Evolutionary conservation across 1,140 invertebrate species (phyloP).

Genomic region (Cotesia glomerata): DNA sequence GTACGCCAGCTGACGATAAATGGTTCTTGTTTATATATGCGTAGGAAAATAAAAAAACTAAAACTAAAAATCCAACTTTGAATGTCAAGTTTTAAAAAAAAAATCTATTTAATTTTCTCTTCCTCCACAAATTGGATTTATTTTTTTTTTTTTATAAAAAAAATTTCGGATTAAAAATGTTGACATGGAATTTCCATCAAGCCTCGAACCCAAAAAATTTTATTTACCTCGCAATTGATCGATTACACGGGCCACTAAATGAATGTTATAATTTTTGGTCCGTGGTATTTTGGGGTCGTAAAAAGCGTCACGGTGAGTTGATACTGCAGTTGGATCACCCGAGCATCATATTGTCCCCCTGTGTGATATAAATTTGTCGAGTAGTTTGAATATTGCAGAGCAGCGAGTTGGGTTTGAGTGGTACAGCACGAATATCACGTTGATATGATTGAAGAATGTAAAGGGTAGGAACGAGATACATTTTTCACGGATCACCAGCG

Average conservation of each 20-base stretch:
- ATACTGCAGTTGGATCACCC: neutral
- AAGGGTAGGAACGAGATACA: neutral
- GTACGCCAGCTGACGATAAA: conserved; percentile 16
- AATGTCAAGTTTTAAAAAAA: neutral
- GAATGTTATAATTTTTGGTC: neutral
- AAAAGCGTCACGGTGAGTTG: neutral
- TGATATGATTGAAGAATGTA: neutral
- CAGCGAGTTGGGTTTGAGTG: neutral
- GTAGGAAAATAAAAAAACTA: neutral
- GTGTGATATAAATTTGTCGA: neutral
- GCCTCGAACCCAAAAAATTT: neutral
- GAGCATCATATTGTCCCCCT: neutral
- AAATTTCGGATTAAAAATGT: neutral
- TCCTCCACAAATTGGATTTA: neutral
- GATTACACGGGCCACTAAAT: neutral
- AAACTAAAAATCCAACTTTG: neutral
- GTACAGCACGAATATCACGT: neutral
- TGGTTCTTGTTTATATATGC: conserved; percentile 16
- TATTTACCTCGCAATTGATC: neutral
- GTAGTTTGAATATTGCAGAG: neutral
- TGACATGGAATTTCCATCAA: conserved; percentile 7
- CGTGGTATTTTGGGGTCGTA: neutral
- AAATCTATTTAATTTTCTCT: too few relatives aligned
- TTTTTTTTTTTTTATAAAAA: neutral
- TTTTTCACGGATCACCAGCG: neutral